Base-by-base conservation (phyloP, 1,140 invertebrate species). In the Brachionus plicatilis region DNA sequence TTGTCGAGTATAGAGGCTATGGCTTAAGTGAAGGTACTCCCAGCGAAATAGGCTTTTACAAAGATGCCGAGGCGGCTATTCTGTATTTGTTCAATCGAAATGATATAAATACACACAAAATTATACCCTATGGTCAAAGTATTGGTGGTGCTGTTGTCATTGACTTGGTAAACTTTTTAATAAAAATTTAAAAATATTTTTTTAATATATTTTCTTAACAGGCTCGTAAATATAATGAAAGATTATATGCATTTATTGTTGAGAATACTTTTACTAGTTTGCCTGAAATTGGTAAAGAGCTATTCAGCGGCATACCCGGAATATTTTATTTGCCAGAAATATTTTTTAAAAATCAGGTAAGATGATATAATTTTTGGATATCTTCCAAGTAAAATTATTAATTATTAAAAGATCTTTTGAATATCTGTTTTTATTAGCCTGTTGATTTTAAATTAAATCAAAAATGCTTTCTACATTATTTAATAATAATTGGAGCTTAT, bases 211-310 rank as follows among this genome's bases (percentile, higher is more conserved):
- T 37, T 37, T 7, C 6, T 37, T 37, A 37, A 37, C 4, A 83
- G 60, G 82, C 12, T 66, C 92, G 94, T 85, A 53, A 92, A 92
- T 88, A 94, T 93, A 84, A 86, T 68, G 82, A 84, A 37, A 85
- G 86, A 90, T 93, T 96, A 84, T 93, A 93, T 92, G 95, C 93
- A 86, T 89, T 96, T 85, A 92, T 98, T 86, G 91, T 97, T 37
- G 96, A 98, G 90, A 98, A 98, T 88, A 96, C 95, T 53, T 98
- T 98, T 87, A 96, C 95, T 8, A 95, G 94, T 87, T 95, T 98
- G 89, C 95, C 94, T 33, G 94, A 95, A 85, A 96, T 97, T 93
- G 80, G 43, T 20, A 68, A 53, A 47, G 56, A 68, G 53, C 37
- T 83, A 12, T 83, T 83, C 53, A 1, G 50, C 41, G 29, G 6